Percentiles rank a stretch among this genome's conserved stretches.
phyloP scores from a whole-genome alignment of 2,113 vertebrate species.

The Odocoileus virginianus region DNA sequence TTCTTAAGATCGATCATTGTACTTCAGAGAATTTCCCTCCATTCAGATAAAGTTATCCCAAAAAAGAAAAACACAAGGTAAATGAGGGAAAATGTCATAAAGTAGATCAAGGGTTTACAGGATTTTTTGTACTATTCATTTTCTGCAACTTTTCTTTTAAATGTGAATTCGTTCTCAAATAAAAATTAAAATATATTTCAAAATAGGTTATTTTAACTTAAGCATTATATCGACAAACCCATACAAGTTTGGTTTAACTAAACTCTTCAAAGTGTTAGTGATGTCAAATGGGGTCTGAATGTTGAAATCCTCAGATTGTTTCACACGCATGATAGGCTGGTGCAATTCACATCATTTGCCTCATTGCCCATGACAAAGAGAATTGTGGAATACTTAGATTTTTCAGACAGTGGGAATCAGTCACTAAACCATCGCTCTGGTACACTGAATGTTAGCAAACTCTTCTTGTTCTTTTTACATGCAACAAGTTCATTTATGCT shows the following conservation, averaged over 20 bases:
- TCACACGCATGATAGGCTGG: background rate
- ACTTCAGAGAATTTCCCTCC: background rate
- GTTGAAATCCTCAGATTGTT: background rate
- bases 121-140: background rate
- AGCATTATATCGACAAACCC: background rate
- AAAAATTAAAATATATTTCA: background rate
- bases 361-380: background rate
- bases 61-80: background rate
- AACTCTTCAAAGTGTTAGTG: background rate
- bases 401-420: background rate
- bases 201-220: background rate
- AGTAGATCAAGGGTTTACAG: background rate
- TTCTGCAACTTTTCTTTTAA: background rate
- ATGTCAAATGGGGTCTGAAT: background rate
- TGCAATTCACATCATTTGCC: background rate
- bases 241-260: background rate
- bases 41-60: background rate
- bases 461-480: background rate
- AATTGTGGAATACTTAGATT: background rate
- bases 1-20: background rate
- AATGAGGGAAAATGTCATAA: background rate
- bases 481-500: background rate
- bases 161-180: background rate
- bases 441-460: background rate
- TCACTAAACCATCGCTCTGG: background rate